Evolutionary conservation across 2,797 vertebrate species (phyloP).

Genomic region (Cheracebus regulus): DNA sequence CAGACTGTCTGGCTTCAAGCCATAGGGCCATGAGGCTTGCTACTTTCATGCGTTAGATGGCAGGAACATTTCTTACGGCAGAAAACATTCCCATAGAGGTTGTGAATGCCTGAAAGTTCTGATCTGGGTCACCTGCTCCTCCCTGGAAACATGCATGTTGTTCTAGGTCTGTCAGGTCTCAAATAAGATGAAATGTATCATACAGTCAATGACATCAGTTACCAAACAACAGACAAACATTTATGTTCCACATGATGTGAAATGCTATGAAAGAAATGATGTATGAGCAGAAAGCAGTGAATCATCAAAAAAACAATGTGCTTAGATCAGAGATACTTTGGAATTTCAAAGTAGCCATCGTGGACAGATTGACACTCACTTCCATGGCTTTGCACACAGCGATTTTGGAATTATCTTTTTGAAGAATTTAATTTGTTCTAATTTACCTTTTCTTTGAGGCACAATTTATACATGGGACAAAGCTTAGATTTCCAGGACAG

Average conservation of each 20-base stretch:
- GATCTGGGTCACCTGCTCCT: neutral
- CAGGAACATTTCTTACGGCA: neutral
- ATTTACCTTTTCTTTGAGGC: conserved; percentile 3
- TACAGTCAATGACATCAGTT: neutral
- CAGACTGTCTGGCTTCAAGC: neutral
- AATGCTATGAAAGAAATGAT: neutral
- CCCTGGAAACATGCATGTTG: neutral
- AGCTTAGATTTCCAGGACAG: neutral
- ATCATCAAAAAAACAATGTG: neutral
- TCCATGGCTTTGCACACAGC: neutral
- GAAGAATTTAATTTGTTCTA: neutral
- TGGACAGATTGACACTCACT: neutral
- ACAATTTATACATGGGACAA: neutral
- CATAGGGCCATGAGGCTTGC: neutral
- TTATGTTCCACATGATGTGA: neutral
- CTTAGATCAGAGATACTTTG: neutral
- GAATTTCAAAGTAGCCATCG: conserved; percentile 1
- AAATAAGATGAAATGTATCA: neutral
- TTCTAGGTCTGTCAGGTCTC: neutral
- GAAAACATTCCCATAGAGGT: neutral
- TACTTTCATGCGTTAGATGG: neutral
- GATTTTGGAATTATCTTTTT: neutral
- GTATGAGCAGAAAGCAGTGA: neutral
- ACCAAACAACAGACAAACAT: neutral
- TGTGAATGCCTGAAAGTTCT: neutral